Evolutionary conservation across 2,113 vertebrate species (phyloP), one percentile per base, ranked within the genome.

Genomic region (Xyrauchen texanus): DNA sequence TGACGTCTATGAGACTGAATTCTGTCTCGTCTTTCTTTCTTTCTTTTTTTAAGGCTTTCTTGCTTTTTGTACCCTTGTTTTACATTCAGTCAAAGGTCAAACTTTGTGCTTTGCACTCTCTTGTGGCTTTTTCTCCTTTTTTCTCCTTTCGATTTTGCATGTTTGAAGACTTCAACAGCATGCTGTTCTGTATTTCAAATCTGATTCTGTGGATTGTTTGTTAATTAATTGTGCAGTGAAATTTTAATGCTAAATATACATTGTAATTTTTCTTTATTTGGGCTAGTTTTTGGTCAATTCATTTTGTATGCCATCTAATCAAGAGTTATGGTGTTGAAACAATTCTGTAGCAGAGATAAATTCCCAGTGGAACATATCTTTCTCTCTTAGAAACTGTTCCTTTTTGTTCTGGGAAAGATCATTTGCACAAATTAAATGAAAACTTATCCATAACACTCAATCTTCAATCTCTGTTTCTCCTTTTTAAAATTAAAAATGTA

Each of bases 401-500:
- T 63, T 69, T 66, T 80, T 64, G 15, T 84, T 83, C 63, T 83
- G 80, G 81, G 64, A 86, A 61, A 82, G 73, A 85, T 86, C 82
- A 85, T 85, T 78, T 70, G 87, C 85, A 81, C 70, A 66, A 81
- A 34, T 34, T 34, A 34, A 34, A 34, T 34, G 21, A 34, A 34
- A 34, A 34, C 21, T 34, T 34, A 34, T 34, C 21, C 21, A 34
- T 34, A 34, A 34, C 21, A 34, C 21, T 34, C 21, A 34, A 34
- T 34, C 21, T 34, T 34, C 21, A 34, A 34, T 34, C 21, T 34
- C 21, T 34, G 21, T 34, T 34, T 34, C 21, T 34, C 21, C 86
- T 86, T 79, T 34, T 34, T 34, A 34, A 81, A 91, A 90, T 90
- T 86, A 89, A 89, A 87, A 49, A 83, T 82, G 21, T 86, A 85